Evolutionary conservation across 2,113 vertebrate species (phyloP), one percentile per base, ranked within the genome.

Genomic region (Amphiprion ocellaris): DNA sequence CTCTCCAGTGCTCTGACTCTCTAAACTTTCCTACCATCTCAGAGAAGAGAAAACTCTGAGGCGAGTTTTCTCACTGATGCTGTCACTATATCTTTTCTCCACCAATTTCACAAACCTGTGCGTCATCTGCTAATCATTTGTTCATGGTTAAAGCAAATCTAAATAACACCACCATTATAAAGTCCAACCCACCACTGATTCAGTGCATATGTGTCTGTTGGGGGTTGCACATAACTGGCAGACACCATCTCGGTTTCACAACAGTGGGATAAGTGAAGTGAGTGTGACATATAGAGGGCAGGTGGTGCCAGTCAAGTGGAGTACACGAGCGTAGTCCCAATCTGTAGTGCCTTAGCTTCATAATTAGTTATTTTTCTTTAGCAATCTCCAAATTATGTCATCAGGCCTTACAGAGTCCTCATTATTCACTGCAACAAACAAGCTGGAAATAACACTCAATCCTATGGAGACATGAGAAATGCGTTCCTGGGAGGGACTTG

Each of bases 371-470:
- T 90, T 89, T 88, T 90, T 77, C 76, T 70, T 94, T 50, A 54
- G 56, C 78, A 68, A 83, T 86, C 83, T 73, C 69, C 59, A 90
- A 90, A 92, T 92, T 69, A 93, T 92, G 91, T 89, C 89, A 91
- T 92, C 92, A 93, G 87, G 78, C 82, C 82, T 89, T 90, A 81
- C 81, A 79, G 72, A 77, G 61, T 21, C 55, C 88, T 92, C 88
- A 92, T 96, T 96, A 96, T 87, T 87, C 83, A 95, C 89, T 92
- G 94, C 78, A 89, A 82, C 86, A 93, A 93, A 93, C 92, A 91
- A 84, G 78, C 79, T 86, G 89, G 84, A 93, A 92, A 92, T 83
- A 90, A 88, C 84, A 82, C 54, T 73, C 85, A 93, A 93, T 86
- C 78, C 92, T 92, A 91, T 61, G 77, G 92, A 94, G 92, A 93